These are phyloP conservation scores for Eulemur mongoz DNA, from an alignment of 2,797 vertebrate species.

Conservation along the genomic window DNA sequence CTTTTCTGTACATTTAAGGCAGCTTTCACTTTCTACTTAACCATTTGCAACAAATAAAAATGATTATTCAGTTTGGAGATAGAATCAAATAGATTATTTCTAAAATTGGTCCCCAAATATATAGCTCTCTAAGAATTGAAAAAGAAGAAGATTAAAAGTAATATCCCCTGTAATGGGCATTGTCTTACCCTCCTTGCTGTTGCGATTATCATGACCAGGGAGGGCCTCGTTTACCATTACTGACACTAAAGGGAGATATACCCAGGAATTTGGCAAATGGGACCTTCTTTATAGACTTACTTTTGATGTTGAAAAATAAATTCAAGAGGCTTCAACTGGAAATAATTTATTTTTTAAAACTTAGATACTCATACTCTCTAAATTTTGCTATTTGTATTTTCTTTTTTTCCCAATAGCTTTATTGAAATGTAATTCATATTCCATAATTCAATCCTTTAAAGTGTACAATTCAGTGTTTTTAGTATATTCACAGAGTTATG, in stretches of 20 bases:
- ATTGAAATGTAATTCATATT: neutral
- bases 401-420: neutral
- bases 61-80: neutral
- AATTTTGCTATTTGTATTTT: neutral
- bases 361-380: neutral
- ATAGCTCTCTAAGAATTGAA: neutral
- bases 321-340: neutral
- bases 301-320: neutral
- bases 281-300: neutral
- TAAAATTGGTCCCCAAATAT: neutral
- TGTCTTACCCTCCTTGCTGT: neutral
- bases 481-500: neutral
- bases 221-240: neutral
- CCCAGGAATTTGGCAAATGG: neutral
- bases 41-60: neutral
- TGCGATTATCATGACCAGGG: too few species aligned
- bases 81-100: constrained; percentile 14
- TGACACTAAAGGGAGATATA: neutral
- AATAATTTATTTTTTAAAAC: neutral
- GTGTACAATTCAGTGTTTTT: neutral
- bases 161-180: accelerated
- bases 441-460: neutral
- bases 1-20: neutral
- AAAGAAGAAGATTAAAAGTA: neutral
- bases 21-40: neutral